Base-by-base conservation (phyloP, 2,113 vertebrate genomes). In the Tautogolabrus adspersus region DNA sequence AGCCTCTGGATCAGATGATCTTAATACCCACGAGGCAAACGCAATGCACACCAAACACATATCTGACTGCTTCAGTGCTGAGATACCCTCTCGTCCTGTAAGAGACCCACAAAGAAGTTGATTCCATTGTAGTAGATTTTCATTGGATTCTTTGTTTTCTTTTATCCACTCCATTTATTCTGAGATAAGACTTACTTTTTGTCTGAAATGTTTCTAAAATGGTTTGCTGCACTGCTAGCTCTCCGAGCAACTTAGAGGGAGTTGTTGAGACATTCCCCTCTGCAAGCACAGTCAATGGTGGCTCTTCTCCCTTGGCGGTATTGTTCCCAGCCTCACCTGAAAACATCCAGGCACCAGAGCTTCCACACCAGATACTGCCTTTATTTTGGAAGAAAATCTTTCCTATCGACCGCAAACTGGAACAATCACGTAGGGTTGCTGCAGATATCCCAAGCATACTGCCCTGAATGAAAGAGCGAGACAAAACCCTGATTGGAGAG, bases 31-130 rank as follows among this genome's bases (percentile, higher is more conserved):
- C 46, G 97, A 97, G 0, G 97, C 96, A 66, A 99, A 96, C n/a
- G 97, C 97, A 10, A 98, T 96, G 72, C 98, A 98, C 75, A 96
- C 94, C n/a, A 99, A 93, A 83, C 98, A 99, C 95, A 98, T 95
- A 81, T 99, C 97, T 0, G 93, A 91, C 77, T 94, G 94, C 66
- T 85, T 90, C 72, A 95, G 77, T 5, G 90, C 83, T 60, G 94
- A 90, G 51, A 92, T 64, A 30, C 82, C 63, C 18, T 92, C 75
- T 81, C 15, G 88, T 62, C 84, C 94, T 95, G 76, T 18, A 71
- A 69, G 30, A 79, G 18, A 86, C 69, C 80, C 5, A 62, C 0
- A 15, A 30, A 62, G 34, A 16, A 66, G 8, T 5, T 68, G 1
- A 55, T 40, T 51, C 44, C 0, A 4, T 66, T 22, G 15, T 64